Evolutionary conservation across 2,797 vertebrate genomes (phyloP).

Genomic region (Poliocrania exsul): DNA sequence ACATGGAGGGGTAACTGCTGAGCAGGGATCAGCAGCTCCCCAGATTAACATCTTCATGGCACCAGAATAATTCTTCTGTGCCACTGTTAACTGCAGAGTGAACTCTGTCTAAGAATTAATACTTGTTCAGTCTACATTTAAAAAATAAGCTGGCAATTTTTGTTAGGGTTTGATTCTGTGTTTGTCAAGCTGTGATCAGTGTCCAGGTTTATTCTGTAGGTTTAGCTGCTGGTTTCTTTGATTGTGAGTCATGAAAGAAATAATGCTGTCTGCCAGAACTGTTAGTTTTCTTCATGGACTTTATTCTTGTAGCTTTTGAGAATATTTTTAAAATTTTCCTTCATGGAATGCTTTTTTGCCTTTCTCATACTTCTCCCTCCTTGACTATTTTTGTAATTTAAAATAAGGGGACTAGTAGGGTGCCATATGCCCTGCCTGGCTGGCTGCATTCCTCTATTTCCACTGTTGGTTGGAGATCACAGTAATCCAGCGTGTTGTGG

Average conservation of each 20-base stretch:
- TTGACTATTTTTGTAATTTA: slow-evolving; percentile 48
- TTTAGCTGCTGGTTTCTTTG: background rate
- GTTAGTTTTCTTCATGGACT: background rate
- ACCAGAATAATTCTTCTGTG: background rate
- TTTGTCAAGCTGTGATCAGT: background rate
- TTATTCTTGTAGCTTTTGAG: background rate
- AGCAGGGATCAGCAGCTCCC: background rate
- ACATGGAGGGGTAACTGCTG: background rate
- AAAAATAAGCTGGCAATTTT: background rate
- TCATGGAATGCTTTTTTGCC: background rate
- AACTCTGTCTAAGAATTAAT: background rate
- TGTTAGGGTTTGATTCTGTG: background rate
- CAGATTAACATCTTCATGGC: background rate
- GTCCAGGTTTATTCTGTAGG: background rate
- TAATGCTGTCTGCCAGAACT: background rate
- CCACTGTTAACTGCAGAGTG: background rate
- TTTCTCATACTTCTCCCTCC: slow-evolving; percentile 7
- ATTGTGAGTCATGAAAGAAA: background rate
- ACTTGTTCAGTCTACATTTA: background rate
- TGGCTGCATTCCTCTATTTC: slow-evolving; percentile 25
- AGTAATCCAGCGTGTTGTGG: slow-evolving; percentile 43
- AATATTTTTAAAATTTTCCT: background rate
- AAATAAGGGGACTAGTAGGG: slow-evolving; percentile 22
- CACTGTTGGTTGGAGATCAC: slow-evolving; percentile 65
- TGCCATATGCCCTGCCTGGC: slow-evolving; percentile 15